These are phyloP conservation scores for Cydia strobilella DNA, from an alignment of 1,140 invertebrate genomes.

Conservation along the genomic window DNA sequence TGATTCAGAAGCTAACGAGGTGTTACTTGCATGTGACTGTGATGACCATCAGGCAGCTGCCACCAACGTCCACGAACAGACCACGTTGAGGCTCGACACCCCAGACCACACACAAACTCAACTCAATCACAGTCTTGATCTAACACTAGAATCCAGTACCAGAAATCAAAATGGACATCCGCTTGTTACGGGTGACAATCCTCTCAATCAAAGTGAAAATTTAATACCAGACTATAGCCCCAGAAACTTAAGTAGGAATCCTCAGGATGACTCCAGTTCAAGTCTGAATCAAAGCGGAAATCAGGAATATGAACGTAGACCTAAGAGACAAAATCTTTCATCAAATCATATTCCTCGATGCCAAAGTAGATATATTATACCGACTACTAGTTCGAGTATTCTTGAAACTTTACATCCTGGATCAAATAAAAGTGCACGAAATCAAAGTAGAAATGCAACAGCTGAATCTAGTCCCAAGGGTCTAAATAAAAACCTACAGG, in stretches of 20 bases:
- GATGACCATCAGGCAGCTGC: not conserved
- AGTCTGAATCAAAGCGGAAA: not conserved
- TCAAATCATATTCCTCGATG: not conserved
- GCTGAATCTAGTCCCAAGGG: not conserved
- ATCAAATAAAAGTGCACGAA: not conserved
- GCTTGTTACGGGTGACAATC: not conserved
- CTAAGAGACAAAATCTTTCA: not conserved
- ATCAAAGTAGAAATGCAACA: not conserved
- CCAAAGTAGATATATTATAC: not conserved
- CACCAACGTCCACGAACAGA: not conserved
- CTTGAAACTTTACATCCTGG: conserved; percentile 6
- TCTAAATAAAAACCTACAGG: not conserved
- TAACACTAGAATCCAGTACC: not conserved
- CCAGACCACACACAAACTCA: not conserved
- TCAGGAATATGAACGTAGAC: not conserved
- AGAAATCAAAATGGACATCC: not conserved
- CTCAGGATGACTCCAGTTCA: not conserved
- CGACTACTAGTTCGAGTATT: not conserved
- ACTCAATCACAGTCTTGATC: not conserved
- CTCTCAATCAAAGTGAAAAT: not conserved
- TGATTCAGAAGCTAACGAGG: not conserved
- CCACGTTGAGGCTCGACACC: not conserved
- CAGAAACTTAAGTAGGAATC: not conserved
- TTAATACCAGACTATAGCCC: not conserved
- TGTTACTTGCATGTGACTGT: not conserved